Base-by-base conservation (phyloP, 2,888 invertebrate species). In the Pyrrhia umbra region DNA sequence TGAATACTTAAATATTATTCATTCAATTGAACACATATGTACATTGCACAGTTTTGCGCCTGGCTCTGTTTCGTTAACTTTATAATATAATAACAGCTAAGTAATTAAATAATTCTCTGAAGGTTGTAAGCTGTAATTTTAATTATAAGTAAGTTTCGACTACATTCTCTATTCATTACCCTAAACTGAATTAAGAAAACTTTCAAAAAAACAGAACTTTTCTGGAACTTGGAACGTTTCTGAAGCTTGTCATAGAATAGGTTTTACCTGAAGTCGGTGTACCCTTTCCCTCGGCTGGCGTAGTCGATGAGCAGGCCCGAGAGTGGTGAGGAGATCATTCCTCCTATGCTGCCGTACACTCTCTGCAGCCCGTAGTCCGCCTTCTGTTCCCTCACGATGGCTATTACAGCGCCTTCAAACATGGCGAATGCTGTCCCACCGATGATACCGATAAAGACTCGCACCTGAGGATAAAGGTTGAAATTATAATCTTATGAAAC, bases 371-470 rank as follows among this genome's bases (percentile, higher is more conserved):
- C 97, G 80, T 97, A 97, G 90, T 97, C 97, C 0, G 97, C 97
- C 76, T 96, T 96, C 82, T 97, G 97, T 79, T 97, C 97, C 62
- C 97, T 92, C 61, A 97, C 91, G 78, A 97, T 97, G 5, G 97
- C 96, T 63, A 97, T 97, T 2, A 97, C 97, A 0, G 97, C 97
- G 1, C 97, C 97, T 89, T 97, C 97, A 85, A 97, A 97, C 97
- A 97, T 97, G 23, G 97, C 97, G 85, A 97, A 97, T 0, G 97
- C 96, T 1, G 97, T 97, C 0, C 97, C 97, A 40, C 97, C 95
- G 63, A 97, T 96, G 63, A 97, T 96, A 18, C 96, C 96, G 81
- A 96, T 93, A 80, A 95, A 95, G 6, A 96, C 95, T 40, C 96
- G 92, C 15, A 95, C 95, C 95, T 95, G 81, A 10, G 69, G 6